Evolutionary conservation across 2,888 invertebrate genomes (phyloP), one percentile per base, ranked within the genome.

Genomic region (Coleophora flavipennella): DNA sequence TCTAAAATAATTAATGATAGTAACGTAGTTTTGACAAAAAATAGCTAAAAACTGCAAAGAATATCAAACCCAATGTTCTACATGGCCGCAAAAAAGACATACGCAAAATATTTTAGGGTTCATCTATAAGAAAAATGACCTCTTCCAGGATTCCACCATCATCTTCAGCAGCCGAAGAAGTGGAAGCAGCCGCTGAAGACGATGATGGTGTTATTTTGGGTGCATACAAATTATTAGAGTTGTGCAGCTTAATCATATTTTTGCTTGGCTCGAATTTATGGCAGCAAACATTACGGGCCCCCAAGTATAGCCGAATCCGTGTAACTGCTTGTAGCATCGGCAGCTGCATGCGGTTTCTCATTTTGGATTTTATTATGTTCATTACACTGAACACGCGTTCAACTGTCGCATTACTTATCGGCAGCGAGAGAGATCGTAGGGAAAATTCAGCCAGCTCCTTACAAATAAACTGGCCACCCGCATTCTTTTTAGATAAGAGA

Each of bases 241-340:
- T 31, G n/a, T 31, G 31, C 31, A n/a, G 4, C 4, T 31, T 31
- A n/a, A 31, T 31, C 31, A 31, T 31, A 9, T 31, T 11, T 31
- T 31, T 3, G 4, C n/a, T 31, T 9, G 31, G 31, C 11, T 4
- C 11, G 31, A 31, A 31, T n/a, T 31, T 31, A n/a, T 31, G 9
- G n/a, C 31, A 31, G 31, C 31, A 31, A 4, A 31, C 3, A n/a
- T 31, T 31, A n/a, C 31, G 9, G 31, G 11, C 31, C 9, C 31
- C 31, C 31, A 31, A n/a, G 31, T n/a, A 31, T n/a, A 31, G n/a
- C 11, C 31, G 31, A 4, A 11, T 31, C 4, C 31, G 31, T 11
- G 31, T 31, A 28, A 36, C 29, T 12, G 36, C 36, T 4, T 26
- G 25, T 29, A 36, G 29, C 36, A 36, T 36, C 28, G 36, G 36